Percentiles rank a stretch among this genome's conserved stretches.
These are phyloP conservation scores for Zaprionus africanus DNA, from an alignment of 1,140 invertebrate species.

Conservation along the genomic window DNA sequence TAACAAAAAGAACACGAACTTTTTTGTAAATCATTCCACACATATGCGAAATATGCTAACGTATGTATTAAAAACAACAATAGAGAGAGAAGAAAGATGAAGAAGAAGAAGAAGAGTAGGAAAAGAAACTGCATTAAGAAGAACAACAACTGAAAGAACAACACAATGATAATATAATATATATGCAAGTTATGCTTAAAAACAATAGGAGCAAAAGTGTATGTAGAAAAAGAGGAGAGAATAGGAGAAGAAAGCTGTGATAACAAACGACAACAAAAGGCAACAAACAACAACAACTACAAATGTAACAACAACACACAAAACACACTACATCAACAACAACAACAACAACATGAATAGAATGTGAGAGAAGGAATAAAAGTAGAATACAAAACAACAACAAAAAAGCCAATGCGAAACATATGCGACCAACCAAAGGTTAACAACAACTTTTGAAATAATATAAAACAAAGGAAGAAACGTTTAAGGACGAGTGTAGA, in stretches of 20 bases:
- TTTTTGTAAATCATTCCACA: constrained; percentile 81
- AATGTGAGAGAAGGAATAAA: constrained; percentile 15
- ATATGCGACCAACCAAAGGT: constrained; percentile 78
- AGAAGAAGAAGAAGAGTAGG: not conserved
- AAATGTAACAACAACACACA: constrained; percentile 52
- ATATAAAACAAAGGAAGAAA: constrained; percentile 19
- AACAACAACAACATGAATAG: constrained; percentile 43
- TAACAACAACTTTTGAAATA: constrained; percentile 62
- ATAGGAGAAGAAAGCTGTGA: constrained; percentile 66
- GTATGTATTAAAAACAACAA: constrained; percentile 63
- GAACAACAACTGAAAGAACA: constrained; percentile 53
- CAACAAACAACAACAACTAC: constrained; percentile 43
- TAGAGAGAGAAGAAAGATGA: constrained; percentile 36
- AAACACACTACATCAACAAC: constrained; percentile 44
- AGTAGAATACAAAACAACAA: constrained; percentile 19
- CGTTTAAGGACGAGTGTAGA: constrained; percentile 20
- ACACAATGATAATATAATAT: constrained; percentile 39
- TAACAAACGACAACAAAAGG: constrained; percentile 54
- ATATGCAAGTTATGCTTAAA: constrained; percentile 82
- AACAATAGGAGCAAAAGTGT: constrained; percentile 69
- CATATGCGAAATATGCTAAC: constrained; percentile 65
- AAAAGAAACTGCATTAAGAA: constrained; percentile 54
- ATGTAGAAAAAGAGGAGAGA: constrained; percentile 30
- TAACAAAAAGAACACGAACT: constrained; percentile 17
- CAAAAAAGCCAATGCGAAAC: constrained; percentile 75